These are phyloP conservation scores for Miltochrista miniata DNA, from an alignment of 2,888 invertebrate species.

Conservation along the genomic window DNA sequence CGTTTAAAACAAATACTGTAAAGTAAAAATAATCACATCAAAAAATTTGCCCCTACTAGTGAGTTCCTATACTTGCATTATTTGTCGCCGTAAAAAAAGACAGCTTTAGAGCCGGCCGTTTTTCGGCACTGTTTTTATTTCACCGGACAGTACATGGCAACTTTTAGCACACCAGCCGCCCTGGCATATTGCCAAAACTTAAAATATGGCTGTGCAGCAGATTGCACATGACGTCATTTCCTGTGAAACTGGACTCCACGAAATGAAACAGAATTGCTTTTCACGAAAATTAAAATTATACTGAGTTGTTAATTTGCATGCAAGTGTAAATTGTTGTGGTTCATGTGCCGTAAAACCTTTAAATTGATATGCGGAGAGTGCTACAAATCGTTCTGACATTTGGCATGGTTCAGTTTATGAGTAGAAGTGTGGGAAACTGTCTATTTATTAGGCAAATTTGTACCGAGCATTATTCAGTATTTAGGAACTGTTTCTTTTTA, in stretches of 20 bases:
- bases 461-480: no score
- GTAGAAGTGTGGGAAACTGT: no score
- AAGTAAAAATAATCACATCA: no score
- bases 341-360: background rate
- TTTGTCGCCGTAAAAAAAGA: background rate
- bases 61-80: no score
- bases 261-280: constrained; percentile 25
- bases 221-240: constrained; percentile 26
- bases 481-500: no score
- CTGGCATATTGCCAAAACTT: constrained; percentile 25
- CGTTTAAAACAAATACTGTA: no score
- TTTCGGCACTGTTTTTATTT: constrained; percentile 23
- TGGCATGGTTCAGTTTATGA: no score
- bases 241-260: constrained; percentile 16
- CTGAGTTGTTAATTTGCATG: background rate
- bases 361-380: no score
- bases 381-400: no score
- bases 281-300: constrained; percentile 11
- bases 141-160: constrained; percentile 19
- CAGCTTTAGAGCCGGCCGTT: background rate
- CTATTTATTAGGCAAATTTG: no score
- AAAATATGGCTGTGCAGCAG: constrained; percentile 21
- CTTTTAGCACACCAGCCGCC: constrained; percentile 23
- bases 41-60: no score
- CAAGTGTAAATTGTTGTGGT: background rate